Evolutionary conservation across 53 echinoderm and acorn worm genomes (phyloP), one percentile per base, ranked within the genome.

Genomic region (Temnopleurus reevesii): DNA sequence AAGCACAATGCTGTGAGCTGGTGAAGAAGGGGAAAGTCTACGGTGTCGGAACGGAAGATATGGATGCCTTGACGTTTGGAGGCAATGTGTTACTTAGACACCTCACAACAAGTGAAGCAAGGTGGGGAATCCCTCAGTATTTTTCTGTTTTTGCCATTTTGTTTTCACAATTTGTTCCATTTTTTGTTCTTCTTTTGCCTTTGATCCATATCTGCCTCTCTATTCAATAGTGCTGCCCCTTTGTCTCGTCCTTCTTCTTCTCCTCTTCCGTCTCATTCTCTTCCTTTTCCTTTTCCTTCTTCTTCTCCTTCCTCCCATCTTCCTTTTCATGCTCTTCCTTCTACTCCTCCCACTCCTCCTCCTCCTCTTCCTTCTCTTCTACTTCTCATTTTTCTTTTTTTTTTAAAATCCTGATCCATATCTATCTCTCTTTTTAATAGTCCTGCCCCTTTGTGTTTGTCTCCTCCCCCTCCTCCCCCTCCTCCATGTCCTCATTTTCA

Each of bases 31-130:
- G 96, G 3, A 98, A 98, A 86, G 96, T 94, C n/a, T 98, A 90
- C 47, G 99, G 91, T 30, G 95, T 95, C 4, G 99, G 95, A 3
- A 98, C 99, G 0, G 99, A 98, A 84, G 99, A 98, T 83, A 98
- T 98, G 99, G 99, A 98, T 60, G 94, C 95, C 12, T 84, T 98
- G 30, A 98, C 99, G 6, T 98, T 98, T 88, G 99, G 99, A 31
- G 92, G 90, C 21, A 88, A 91, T 8, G 93, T 99, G 7, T 81
- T 99, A 59, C 66, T 99, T 3, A 93, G 99, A 76, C 99, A 99
- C 88, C 91, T 99, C 12, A 96, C 99, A 27, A 86, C 92, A 19
- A 99, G 99, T 86, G 99, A 99, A 90, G 96, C 99, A 63, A 99
- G 93, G 99, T 95, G 84, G 89, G 71, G 84, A 19, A 19, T 46